phyloP scores from a whole-genome alignment of 2,888 invertebrate genomes.

The Himalopsyche kuldschensis region DNA sequence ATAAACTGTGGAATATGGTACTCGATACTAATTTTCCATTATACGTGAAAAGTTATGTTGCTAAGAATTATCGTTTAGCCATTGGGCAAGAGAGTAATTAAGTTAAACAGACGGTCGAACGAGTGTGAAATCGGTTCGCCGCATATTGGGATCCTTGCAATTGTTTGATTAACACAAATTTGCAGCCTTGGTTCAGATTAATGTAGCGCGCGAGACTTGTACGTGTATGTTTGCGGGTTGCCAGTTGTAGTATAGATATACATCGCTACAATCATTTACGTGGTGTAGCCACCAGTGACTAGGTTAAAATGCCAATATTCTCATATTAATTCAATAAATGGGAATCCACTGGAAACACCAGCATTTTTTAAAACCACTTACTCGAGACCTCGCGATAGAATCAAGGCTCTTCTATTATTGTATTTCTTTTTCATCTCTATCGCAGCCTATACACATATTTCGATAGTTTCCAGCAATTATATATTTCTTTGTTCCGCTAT shows the following conservation, averaged over 20 bases:
- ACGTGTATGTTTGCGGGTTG: neutral
- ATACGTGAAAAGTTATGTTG: too few relatives aligned
- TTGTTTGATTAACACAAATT: constrained; percentile 15
- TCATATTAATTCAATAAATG: too few relatives aligned
- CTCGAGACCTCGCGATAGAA: neutral
- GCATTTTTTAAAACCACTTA: too few relatives aligned
- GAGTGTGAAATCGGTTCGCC: neutral
- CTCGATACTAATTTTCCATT: too few relatives aligned
- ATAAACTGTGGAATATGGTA: too few relatives aligned
- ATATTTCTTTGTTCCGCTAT: constrained; percentile 13
- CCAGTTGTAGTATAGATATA: neutral
- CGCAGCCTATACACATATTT: neutral
- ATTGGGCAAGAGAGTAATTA: neutral
- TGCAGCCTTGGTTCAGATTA: constrained; percentile 12
- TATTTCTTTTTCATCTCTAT: neutral
- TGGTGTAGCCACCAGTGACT: too few relatives aligned
- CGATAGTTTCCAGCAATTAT: constrained; percentile 10
- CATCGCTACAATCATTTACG: too few relatives aligned
- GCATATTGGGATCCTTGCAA: neutral
- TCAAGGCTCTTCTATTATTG: neutral
- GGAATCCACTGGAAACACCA: too few relatives aligned
- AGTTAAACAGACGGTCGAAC: neutral
- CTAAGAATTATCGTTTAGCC: too few relatives aligned
- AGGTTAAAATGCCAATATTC: too few relatives aligned
- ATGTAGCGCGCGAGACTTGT: neutral